Evolutionary conservation across 2,113 vertebrate genomes (phyloP), one percentile per base, ranked within the genome.

Genomic region (Bubo blakistoni): DNA sequence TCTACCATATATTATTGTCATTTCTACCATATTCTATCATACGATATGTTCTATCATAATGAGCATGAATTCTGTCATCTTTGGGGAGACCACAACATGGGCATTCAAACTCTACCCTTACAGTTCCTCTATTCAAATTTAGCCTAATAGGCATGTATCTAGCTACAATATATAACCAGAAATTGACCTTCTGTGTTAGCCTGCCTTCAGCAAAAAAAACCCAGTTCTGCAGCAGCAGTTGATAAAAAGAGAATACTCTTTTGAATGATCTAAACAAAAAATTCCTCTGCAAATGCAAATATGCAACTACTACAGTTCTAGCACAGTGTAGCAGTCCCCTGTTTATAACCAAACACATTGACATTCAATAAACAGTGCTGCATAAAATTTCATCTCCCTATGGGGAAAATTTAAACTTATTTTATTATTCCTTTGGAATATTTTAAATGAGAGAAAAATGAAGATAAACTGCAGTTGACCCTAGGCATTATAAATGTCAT

Each of bases 381-480:
- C 96, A 97, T 97, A 96, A 97, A 97, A 97, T 96, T 97, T 96
- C 96, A 97, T 94, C 87, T 94, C 96, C 97, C 97, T 95, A 87
- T 89, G 89, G 97, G 96, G 92, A 97, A 96, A 98, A 97, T 96
- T 97, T 92, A 95, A 97, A 95, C 94, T 96, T 96, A 97, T 79
- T 97, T 97, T 96, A 98, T 98, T 97, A 98, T 97, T 97, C 97
- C 22, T 36, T 91, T 97, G 94, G 97, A 97, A 97, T 97, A 97
- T 97, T 97, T 97, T 96, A 98, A 97, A 97, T 92, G 96, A 96
- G 95, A 96, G 97, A 97, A 97, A 98, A 97, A 98, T 96, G 94
- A 98, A 98, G 96, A 98, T 96, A 98, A 97, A 97, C 95, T 96
- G 91, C 95, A 86, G 84, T 94, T 98, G 97, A 98, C 98, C 97